Percentiles rank a stretch among this genome's conserved stretches.
Conservation (phyloP, 2,888 invertebrate species). For the Celastrina argiolus region DNA sequence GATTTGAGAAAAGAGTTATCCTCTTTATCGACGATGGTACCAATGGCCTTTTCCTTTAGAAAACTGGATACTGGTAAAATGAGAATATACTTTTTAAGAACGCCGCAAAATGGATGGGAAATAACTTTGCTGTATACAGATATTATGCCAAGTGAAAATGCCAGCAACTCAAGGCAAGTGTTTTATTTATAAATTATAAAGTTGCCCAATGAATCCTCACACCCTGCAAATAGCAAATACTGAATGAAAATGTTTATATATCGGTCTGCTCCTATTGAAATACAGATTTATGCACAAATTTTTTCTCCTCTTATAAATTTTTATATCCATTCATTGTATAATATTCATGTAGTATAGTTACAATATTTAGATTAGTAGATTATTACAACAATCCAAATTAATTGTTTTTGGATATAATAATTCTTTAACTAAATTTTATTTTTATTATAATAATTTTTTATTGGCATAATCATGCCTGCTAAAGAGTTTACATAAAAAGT, state of each 20-base stretch:
- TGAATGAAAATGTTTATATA: neutral
- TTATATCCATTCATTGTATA: no score
- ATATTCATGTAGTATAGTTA: no score
- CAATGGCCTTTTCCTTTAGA: slow-evolving; percentile 89
- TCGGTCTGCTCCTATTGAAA: neutral
- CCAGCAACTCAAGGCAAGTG: slow-evolving; percentile 67
- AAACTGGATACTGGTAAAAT: slow-evolving; percentile 87
- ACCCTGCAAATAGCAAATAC: neutral
- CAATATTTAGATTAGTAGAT: no score
- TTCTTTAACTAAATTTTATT: no score
- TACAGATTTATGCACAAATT: neutral
- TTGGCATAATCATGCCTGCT: no score
- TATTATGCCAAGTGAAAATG: slow-evolving; percentile 80
- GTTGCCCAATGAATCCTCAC: neutral
- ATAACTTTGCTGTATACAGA: slow-evolving; percentile 92
- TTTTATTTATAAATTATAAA: slow-evolving; percentile 6
- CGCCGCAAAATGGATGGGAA: slow-evolving; percentile 92
- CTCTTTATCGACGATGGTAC: slow-evolving; percentile 87
- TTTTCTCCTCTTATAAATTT: neutral
- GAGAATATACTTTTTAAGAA: slow-evolving; percentile 93
- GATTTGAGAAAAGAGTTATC: slow-evolving; percentile 88
- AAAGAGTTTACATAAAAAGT: no score
- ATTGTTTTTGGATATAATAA: no score
- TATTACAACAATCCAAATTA: no score
- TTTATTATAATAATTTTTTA: no score